A percentile compares a stretch with the other conserved stretches of the same genome.
These are phyloP conservation scores for Hippocampus kuda DNA, from an alignment of 2,797 vertebrate species.

Conservation along the genomic window DNA sequence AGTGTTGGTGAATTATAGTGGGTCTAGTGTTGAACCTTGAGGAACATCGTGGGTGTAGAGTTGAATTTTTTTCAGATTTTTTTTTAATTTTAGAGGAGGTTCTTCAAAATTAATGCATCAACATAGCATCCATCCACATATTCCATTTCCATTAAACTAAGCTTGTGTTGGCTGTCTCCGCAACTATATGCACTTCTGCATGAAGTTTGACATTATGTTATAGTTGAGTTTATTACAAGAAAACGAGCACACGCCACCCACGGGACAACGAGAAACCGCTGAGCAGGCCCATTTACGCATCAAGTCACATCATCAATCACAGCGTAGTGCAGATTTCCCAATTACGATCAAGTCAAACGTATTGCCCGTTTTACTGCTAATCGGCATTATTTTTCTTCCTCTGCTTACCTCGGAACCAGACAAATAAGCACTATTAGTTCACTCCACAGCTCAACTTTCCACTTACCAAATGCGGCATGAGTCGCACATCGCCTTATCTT, in stretches of 20 bases:
- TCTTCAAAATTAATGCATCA: too few species aligned
- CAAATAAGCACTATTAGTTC: background rate
- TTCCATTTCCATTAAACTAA: background rate
- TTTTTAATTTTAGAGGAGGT: background rate
- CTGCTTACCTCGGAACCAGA: background rate
- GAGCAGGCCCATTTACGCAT: background rate
- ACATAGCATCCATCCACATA: background rate
- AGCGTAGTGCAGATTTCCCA: background rate
- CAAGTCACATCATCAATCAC: background rate
- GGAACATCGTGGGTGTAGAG: background rate
- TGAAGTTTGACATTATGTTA: too few species aligned
- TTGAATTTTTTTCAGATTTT: background rate
- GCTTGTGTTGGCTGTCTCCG: too few species aligned
- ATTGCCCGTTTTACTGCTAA: background rate
- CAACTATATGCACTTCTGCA: too few species aligned
- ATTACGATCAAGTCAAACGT: background rate
- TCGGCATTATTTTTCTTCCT: background rate
- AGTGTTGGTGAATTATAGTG: background rate
- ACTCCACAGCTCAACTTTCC: background rate
- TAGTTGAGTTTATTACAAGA: too few species aligned
- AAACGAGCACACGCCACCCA: background rate
- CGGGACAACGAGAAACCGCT: background rate
- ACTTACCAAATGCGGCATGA: background rate
- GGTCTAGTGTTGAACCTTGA: background rate
- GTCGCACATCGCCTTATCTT: background rate